Conservation (phyloP, 2,797 vertebrate species). For the Uromys caudimaculatus region DNA sequence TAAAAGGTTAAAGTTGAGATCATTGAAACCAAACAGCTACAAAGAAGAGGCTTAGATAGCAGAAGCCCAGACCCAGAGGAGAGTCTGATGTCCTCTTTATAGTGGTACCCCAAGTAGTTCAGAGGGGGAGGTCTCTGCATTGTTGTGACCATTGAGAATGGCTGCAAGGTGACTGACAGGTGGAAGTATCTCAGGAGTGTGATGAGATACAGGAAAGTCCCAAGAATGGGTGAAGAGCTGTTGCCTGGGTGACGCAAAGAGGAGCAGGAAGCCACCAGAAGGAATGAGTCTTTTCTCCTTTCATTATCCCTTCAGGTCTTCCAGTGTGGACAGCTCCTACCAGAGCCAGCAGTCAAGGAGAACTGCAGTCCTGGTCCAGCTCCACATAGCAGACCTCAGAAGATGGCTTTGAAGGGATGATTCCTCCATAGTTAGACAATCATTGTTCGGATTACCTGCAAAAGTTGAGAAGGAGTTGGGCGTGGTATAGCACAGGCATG, state of each 20-base stretch:
- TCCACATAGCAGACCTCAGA: background rate
- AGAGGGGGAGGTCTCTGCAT: background rate
- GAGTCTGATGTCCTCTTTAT: background rate
- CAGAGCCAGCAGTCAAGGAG: background rate
- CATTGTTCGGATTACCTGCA: background rate
- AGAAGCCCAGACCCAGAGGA: background rate
- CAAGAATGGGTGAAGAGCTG: conserved; percentile 2
- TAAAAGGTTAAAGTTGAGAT: background rate
- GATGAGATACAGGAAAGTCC: background rate
- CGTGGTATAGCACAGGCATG: background rate
- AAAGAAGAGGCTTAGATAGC: background rate
- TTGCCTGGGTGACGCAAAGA: conserved; percentile 20
- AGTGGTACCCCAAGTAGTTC: background rate
- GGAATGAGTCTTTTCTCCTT: conserved; percentile 8
- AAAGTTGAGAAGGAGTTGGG: background rate
- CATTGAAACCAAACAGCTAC: background rate
- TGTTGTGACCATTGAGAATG: background rate
- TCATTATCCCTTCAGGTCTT: conserved; percentile 55
- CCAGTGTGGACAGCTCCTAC: background rate
- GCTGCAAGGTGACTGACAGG: background rate
- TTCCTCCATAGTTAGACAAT: background rate
- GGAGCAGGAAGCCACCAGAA: conserved; percentile 61
- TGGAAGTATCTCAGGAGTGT: background rate
- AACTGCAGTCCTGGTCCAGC: background rate
- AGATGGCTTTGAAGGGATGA: background rate